Percentiles rank a stretch among this genome's conserved stretches.
phyloP scores from a whole-genome alignment of 2,113 vertebrate genomes.

The Trematocara zebra region DNA sequence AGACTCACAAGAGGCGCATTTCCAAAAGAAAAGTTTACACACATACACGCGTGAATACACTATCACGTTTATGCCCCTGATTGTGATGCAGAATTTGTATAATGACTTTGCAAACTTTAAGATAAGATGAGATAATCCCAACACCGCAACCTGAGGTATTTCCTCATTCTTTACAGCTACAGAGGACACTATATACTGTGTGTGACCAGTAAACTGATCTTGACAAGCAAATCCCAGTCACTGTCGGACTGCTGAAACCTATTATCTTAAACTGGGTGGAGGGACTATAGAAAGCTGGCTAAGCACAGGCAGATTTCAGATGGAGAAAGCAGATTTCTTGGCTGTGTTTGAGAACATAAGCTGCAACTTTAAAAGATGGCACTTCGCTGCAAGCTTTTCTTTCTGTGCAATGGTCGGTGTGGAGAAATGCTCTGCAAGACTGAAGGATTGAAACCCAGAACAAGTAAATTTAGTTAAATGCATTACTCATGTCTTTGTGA shows the following conservation, averaged over 20 bases:
- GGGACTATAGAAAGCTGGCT: neutral
- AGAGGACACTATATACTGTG: neutral
- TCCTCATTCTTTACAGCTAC: neutral
- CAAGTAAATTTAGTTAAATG: neutral
- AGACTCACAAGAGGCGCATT: neutral
- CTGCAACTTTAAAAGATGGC: neutral
- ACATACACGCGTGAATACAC: neutral
- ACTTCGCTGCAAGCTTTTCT: neutral
- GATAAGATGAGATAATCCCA: neutral
- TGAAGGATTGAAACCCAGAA: neutral
- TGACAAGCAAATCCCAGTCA: neutral
- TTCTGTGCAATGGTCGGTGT: neutral
- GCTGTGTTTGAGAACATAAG: neutral
- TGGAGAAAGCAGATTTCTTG: neutral
- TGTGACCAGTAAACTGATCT: neutral
- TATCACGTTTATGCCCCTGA: neutral
- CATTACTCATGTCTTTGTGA: neutral
- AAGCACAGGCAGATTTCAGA: neutral
- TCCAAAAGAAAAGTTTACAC: neutral
- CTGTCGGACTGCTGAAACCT: neutral
- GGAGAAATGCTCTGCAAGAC: neutral
- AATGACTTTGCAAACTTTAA: neutral
- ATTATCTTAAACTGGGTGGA: neutral
- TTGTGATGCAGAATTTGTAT: neutral
- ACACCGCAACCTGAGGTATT: neutral